A percentile compares a stretch with the other conserved stretches of the same genome.
These are phyloP conservation scores for Limnephilus auricula DNA, from an alignment of 2,888 invertebrate genomes.

Conservation along the genomic window DNA sequence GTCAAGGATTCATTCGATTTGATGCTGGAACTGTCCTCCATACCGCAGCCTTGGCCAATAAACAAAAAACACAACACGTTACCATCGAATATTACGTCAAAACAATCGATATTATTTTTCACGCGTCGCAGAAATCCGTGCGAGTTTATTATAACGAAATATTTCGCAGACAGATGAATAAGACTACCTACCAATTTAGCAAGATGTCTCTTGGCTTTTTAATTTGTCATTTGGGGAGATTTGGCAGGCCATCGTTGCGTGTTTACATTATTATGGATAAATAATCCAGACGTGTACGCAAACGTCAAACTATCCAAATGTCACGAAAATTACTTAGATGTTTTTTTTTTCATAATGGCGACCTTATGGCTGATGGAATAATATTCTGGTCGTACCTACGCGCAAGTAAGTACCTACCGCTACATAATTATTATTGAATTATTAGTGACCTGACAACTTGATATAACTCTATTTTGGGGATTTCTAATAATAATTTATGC, in stretches of 20 bases:
- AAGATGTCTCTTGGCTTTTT: slow-evolving; percentile 1
- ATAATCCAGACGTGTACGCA: slow-evolving; percentile 26
- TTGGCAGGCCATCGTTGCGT: slow-evolving; percentile 45
- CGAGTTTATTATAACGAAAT: not conserved
- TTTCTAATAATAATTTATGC: too few species aligned
- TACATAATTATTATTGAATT: too few species aligned
- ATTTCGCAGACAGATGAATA: not conserved
- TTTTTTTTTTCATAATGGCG: slow-evolving; percentile 42
- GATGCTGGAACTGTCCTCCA: slow-evolving; percentile 83
- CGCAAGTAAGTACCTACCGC: not conserved
- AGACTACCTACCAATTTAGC: slow-evolving; percentile 50
- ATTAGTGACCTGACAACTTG: too few species aligned
- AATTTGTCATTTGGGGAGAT: not conserved
- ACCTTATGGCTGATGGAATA: slow-evolving; percentile 42
- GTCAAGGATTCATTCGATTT: slow-evolving; percentile 84
- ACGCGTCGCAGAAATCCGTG: slow-evolving; percentile 19
- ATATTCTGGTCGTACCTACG: not conserved
- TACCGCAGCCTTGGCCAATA: slow-evolving; percentile 68
- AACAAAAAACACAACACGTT: slow-evolving; percentile 41
- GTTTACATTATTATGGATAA: slow-evolving; percentile 57
- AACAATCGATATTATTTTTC: slow-evolving; percentile 63
- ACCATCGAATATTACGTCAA: slow-evolving; percentile 41
- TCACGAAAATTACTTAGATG: slow-evolving; percentile 48
- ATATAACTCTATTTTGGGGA: too few species aligned
- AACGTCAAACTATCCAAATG: slow-evolving; percentile 60